phyloP scores from a whole-genome alignment of 2,888 invertebrate genomes.

The Ophioninae sp. region DNA sequence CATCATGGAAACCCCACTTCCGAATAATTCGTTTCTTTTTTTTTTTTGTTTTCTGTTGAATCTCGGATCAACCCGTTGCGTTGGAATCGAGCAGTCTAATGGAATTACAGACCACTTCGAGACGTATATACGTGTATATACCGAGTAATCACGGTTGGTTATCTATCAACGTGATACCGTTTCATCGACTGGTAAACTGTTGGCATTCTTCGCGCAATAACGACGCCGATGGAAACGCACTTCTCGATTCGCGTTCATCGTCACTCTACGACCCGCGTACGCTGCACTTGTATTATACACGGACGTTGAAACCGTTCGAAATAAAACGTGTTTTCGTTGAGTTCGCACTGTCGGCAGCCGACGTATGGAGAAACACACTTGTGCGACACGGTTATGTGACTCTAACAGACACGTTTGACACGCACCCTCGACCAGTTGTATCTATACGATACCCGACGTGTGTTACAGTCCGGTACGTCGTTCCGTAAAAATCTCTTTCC shows the following conservation, averaged over 20 bases:
- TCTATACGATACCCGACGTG: constrained; percentile 15
- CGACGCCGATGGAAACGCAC: constrained; percentile 30
- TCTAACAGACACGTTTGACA: constrained; percentile 34
- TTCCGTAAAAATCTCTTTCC: constrained; percentile 7
- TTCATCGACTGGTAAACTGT: constrained; percentile 54
- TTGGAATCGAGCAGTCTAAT: constrained; percentile 5
- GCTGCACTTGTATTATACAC: neutral
- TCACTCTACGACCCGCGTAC: neutral
- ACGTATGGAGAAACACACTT: constrained; percentile 39
- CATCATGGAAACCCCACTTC: constrained; percentile 4
- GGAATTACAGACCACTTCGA: neutral
- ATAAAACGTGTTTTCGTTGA: constrained; percentile 51
- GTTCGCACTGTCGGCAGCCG: constrained; percentile 30
- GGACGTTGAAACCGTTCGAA: constrained; percentile 38
- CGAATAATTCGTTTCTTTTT: constrained; percentile 23
- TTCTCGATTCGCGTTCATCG: constrained; percentile 54
- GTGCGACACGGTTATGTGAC: constrained; percentile 43
- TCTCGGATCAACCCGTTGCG: constrained; percentile 3
- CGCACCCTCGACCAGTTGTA: constrained; percentile 40
- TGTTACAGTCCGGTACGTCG: neutral
- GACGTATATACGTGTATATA: neutral
- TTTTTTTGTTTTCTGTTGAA: neutral
- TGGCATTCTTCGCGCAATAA: constrained; percentile 27
- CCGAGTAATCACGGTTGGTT: constrained; percentile 21
- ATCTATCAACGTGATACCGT: constrained; percentile 57